Percentiles rank a stretch among this genome's conserved stretches.
Conservation (phyloP, 1,140 invertebrate genomes). For the Diuraphis noxia region DNA sequence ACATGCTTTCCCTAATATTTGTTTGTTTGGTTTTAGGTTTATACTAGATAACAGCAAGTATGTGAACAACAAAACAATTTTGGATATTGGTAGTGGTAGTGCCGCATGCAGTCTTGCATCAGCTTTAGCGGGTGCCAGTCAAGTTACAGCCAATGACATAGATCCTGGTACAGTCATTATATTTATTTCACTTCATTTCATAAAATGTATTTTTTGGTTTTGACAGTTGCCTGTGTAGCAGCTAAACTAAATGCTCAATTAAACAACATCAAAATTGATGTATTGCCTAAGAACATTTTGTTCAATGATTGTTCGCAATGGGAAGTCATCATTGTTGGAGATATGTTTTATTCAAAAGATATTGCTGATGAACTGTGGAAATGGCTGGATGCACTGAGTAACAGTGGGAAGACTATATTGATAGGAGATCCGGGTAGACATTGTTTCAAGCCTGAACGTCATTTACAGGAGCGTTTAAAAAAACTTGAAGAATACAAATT, state of each 20-base stretch:
- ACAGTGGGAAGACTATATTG: slow-evolving; percentile 59
- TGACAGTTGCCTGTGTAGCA: slow-evolving; percentile 61
- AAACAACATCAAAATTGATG: slow-evolving; percentile 61
- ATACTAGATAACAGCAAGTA: slow-evolving; percentile 62
- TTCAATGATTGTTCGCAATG: slow-evolving; percentile 55
- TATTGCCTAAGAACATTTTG: slow-evolving; percentile 61
- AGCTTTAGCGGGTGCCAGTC: slow-evolving; percentile 58
- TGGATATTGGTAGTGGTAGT: slow-evolving; percentile 62
- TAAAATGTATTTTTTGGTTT: slow-evolving; percentile 63
- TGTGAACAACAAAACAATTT: slow-evolving; percentile 57
- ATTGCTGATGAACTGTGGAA: slow-evolving; percentile 61
- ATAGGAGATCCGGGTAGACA: slow-evolving; percentile 61
- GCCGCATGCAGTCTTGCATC: slow-evolving; percentile 62
- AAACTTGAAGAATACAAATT: slow-evolving; percentile 51
- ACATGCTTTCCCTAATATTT: slow-evolving; percentile 29
- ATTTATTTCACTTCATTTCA: slow-evolving; percentile 58
- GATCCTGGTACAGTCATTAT: slow-evolving; percentile 59
- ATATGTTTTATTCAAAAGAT: slow-evolving; percentile 66
- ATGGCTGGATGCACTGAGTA: slow-evolving; percentile 61
- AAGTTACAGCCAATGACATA: slow-evolving; percentile 64
- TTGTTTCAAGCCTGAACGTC: slow-evolving; percentile 30
- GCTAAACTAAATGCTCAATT: slow-evolving; percentile 62
- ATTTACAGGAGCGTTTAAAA: slow-evolving; percentile 18
- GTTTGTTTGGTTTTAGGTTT: slow-evolving; percentile 61
- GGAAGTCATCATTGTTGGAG: slow-evolving; percentile 64